Evolutionary conservation across 2,888 invertebrate genomes (phyloP), one percentile per base, ranked within the genome.

Genomic region (Bembecia ichneumoniformis): DNA sequence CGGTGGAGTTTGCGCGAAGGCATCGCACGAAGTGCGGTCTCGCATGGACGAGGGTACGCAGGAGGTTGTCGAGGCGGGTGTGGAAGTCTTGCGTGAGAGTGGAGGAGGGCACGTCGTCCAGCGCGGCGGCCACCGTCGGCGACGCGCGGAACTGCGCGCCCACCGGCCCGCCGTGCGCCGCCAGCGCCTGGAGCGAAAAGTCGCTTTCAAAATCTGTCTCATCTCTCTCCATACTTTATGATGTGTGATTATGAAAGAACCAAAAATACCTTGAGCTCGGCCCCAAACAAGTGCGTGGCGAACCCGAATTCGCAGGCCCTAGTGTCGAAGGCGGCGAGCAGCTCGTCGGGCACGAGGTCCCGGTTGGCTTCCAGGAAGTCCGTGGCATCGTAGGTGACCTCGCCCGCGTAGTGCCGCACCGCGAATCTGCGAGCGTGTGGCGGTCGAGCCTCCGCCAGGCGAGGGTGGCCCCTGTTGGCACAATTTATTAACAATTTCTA

Each of bases 301-400:
- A 98, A 98, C n/a, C 97, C 97, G 79, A 98, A 98, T 74, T 95
- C 96, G 81, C 97, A 98, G 51, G 92, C 92, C 65, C 96, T 94
- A 67, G 95, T 95, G 80, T 96, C 95, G 80, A 98, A 98, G 2
- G 96, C 96, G 0, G 95, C 93, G 1, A 98, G 94, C 63, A 97
- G 86, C 74, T 97, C 97, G 73, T 96, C 97, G 1, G 96, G 95
- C 47, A 97, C 93, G 10, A 94, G 93, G 80, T 98, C 97, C 57
- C 95, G 92, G 83, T 98, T 98, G 10, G 96, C 96, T 63, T 96
- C 95, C 51, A 97, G 83, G 77, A 98, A 97, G 68, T 95, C 94
- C 0, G 92, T 91, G 3, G 96, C 94, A 77, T 97, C 96, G 82
- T 98, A 98, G 51, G 93, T 89, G 47, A 98, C 96, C 60, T 82